phyloP scores from a whole-genome alignment of 2,113 vertebrate genomes.

The Eira barbara region DNA sequence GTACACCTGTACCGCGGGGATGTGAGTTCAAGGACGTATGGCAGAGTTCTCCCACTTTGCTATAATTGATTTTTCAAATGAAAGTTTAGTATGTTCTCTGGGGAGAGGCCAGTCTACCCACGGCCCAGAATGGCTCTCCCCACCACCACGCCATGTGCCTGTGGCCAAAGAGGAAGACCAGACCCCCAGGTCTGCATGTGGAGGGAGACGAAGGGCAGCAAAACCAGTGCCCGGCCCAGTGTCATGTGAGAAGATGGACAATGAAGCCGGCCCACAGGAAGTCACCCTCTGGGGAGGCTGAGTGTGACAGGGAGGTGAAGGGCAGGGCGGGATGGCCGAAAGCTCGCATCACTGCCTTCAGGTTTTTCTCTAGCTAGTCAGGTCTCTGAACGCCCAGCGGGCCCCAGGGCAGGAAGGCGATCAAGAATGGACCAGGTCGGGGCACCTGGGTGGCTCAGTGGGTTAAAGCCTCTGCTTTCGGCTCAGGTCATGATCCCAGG shows the following conservation, averaged over 20 bases:
- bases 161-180: too few relatives aligned
- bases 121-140: neutral
- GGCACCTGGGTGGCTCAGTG: too few relatives aligned
- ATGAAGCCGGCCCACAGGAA: neutral
- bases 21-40: neutral
- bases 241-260: neutral
- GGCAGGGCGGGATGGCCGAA: too few relatives aligned
- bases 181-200: neutral
- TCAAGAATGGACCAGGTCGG: fast-evolving
- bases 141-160: too few relatives aligned
- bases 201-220: neutral
- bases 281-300: too few relatives aligned
- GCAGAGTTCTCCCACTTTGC: neutral
- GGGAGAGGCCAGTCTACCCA: neutral
- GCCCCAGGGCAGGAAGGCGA: neutral
- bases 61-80: neutral
- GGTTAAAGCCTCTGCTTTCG: too few relatives aligned
- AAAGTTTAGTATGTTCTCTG: neutral
- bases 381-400: neutral
- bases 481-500: too few relatives aligned
- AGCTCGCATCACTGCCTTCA: fast-evolving
- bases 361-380: neutral
- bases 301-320: neutral
- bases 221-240: fast-evolving
- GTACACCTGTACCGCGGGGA: too few relatives aligned